Evolutionary conservation across 2,797 vertebrate species (phyloP).

Genomic region (Mormyrus hasselquistii): DNA sequence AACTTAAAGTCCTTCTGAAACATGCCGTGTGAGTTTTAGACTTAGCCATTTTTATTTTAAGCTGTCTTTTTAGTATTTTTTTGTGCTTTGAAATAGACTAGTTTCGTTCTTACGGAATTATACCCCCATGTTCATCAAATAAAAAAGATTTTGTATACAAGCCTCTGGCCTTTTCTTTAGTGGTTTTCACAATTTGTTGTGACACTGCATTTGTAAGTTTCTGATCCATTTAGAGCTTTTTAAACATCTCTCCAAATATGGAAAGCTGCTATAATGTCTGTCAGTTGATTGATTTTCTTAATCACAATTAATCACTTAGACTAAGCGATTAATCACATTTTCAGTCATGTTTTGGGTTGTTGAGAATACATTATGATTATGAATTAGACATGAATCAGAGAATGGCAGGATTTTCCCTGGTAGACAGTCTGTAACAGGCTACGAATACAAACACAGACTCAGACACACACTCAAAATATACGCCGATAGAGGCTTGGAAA

Average conservation of each 20-base stretch:
- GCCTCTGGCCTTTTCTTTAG: neutral
- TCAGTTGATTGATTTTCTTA: neutral
- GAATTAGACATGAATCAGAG: neutral
- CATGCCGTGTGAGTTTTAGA: neutral
- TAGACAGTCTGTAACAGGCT: neutral
- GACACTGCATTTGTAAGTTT: neutral
- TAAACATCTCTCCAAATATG: neutral
- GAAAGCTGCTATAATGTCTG: neutral
- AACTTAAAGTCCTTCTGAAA: neutral
- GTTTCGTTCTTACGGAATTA: neutral
- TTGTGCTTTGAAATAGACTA: neutral
- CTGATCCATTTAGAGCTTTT: neutral
- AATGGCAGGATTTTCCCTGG: neutral
- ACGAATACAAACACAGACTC: neutral
- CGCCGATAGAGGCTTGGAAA: neutral
- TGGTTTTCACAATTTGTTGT: neutral
- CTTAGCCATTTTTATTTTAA: neutral
- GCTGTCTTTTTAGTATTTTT: neutral
- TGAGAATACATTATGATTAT: neutral
- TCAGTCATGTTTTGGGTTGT: neutral
- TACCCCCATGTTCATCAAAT: neutral
- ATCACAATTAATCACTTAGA: neutral
- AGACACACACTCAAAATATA: neutral
- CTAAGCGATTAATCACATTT: neutral
- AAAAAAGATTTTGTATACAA: neutral